A percentile compares a stretch with the other conserved stretches of the same genome.
These are phyloP conservation scores for Parazoanthus swiftii DNA, from an alignment of 92 coral and sea anemone species.

Conservation along the genomic window DNA sequence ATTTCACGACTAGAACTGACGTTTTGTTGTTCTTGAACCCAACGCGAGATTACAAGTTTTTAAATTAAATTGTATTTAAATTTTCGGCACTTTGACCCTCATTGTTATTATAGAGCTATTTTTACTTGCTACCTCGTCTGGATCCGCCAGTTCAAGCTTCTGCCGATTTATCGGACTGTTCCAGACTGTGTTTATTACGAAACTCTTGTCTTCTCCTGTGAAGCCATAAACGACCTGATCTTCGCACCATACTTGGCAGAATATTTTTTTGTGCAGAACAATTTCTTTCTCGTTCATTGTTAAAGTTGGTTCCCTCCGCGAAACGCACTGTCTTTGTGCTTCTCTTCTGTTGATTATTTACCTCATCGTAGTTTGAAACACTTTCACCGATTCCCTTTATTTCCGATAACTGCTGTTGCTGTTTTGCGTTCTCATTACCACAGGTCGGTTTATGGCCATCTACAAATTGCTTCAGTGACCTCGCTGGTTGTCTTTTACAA, in stretches of 20 bases:
- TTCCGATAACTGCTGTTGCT: background rate
- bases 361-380: constrained; percentile 3
- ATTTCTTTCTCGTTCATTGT: constrained; percentile 7
- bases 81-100: no score
- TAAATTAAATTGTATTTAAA: no score
- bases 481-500: background rate
- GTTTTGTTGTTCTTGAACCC: no score
- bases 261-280: background rate
- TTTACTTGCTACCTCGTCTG: no score
- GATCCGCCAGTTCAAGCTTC: no score
- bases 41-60: no score
- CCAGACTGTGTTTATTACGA: no score
- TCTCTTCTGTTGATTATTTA: constrained; percentile 30
- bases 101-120: no score
- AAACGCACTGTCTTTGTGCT: constrained; percentile 42
- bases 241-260: background rate
- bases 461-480: background rate
- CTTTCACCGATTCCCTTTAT: background rate
- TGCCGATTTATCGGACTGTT: no score
- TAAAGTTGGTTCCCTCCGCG: constrained; percentile 55
- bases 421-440: background rate
- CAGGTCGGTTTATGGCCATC: background rate
- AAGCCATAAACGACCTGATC: background rate
- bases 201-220: background rate
- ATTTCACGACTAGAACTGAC: no score